Evolutionary conservation across 2,888 invertebrate genomes (phyloP), one percentile per base, ranked within the genome.

Genomic region (Caenorhabditis sp.): DNA sequence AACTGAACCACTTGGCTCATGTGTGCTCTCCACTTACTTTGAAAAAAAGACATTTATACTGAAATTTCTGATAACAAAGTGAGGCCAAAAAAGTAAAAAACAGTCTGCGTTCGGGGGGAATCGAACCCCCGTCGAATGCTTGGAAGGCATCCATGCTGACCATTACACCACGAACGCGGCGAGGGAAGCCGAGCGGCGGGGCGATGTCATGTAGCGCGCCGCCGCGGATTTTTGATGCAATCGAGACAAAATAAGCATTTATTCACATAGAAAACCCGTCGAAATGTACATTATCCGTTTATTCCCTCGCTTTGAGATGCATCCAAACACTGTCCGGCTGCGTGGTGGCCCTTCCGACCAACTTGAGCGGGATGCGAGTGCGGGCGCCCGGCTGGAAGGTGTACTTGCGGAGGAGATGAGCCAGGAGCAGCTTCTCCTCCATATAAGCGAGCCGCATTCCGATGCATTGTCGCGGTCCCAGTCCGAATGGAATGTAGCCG

Each of bases 121-220:
- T 81, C 81, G 81, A 81, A 81, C 81, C 81, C 81, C 79, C 81
- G 81, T 81, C 80, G 82, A 82, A 82, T 82, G 82, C 82, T 82
- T 82, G 82, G 82, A 82, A 82, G 82, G 80, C 82, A 82, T 82
- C 82, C 82, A 82, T 82, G 82, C 82, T 82, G 79, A 82, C 82
- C 82, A 80, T 80, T 82, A 82, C 82, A 82, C 82, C 82, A 82
- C 81, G 81, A 79, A 81, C 81, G 81, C 81, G 62, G n/a, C n/a
- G n/a, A n/a, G n/a, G n/a, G n/a, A n/a, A n/a, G n/a, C n/a, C n/a
- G n/a, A n/a, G n/a, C n/a, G n/a, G n/a, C n/a, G n/a, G n/a, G n/a
- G n/a, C n/a, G n/a, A n/a, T n/a, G n/a, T n/a, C n/a, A n/a, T n/a
- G n/a, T n/a, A n/a, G n/a, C n/a, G n/a, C n/a, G n/a, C n/a, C n/a